Evolutionary conservation across 2,888 invertebrate genomes (phyloP).

Genomic region (Thyatira batis): DNA sequence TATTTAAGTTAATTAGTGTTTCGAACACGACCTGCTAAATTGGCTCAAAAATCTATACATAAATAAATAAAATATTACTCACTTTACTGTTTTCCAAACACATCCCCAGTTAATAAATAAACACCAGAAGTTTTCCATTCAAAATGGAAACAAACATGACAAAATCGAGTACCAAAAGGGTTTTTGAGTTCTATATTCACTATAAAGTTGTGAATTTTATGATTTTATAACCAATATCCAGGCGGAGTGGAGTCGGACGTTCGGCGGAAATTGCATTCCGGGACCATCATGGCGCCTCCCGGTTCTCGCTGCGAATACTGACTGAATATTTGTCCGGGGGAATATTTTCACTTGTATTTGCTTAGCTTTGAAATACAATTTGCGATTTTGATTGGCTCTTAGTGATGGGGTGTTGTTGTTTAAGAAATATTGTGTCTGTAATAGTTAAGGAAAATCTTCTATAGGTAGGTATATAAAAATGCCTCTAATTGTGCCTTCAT

Average conservation of each 20-base stretch:
- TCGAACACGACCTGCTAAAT: too few species aligned
- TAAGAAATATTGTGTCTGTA: too few species aligned
- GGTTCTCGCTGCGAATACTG: neutral
- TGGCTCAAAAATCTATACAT: too few species aligned
- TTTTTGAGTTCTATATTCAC: neutral
- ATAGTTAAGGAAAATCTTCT: too few species aligned
- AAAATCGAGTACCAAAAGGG: neutral
- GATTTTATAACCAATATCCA: conserved; percentile 8
- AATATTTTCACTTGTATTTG: neutral
- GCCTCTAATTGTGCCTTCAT: too few species aligned
- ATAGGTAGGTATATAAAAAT: too few species aligned
- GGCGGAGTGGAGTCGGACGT: conserved; percentile 1
- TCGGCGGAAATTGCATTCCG: conserved; percentile 2
- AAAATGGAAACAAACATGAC: neutral
- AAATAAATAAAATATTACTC: too few species aligned
- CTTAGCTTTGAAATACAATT: neutral
- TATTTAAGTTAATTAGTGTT: too few species aligned
- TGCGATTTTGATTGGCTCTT: neutral
- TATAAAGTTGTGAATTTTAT: neutral
- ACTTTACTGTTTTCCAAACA: too few species aligned
- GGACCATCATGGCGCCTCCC: neutral
- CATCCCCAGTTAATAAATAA: neutral
- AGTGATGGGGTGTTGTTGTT: neutral
- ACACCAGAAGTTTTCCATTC: neutral
- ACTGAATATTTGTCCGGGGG: neutral